These are phyloP conservation scores for Chaenocephalus aceratus DNA, from an alignment of 2,113 vertebrate genomes.

Conservation along the genomic window DNA sequence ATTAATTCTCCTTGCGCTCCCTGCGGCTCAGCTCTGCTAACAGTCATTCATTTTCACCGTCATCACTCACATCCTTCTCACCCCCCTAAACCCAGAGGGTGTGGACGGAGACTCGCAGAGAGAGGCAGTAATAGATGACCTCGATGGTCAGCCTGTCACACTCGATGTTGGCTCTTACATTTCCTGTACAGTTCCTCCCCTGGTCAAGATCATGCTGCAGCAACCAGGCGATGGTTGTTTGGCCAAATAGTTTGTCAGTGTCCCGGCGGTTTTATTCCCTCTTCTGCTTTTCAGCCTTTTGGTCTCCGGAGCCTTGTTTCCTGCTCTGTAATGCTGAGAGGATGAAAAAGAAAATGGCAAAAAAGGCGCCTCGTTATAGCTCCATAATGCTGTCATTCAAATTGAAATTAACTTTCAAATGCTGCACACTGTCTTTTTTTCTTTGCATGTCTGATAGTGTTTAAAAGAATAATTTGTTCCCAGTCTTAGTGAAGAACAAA, in stretches of 20 bases:
- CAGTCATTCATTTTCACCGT: slow-evolving; percentile 64
- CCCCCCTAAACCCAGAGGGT: slow-evolving; percentile 43
- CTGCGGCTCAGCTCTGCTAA: slow-evolving; percentile 43
- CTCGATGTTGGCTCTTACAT: slow-evolving; percentile 71
- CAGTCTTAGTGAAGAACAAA: no score
- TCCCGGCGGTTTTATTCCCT: slow-evolving; percentile 52
- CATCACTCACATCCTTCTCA: slow-evolving; percentile 66
- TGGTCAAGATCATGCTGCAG: slow-evolving; percentile 55
- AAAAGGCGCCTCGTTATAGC: no score
- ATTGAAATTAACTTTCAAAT: no score
- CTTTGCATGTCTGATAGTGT: no score
- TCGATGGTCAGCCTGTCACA: slow-evolving; percentile 66
- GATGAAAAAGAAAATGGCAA: no score
- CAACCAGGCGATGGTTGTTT: slow-evolving; percentile 54
- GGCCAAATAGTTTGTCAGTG: slow-evolving; percentile 66
- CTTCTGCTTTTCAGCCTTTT: slow-evolving; percentile 31
- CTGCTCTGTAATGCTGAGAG: slow-evolving; percentile 17
- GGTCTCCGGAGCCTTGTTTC: slow-evolving; percentile 1
- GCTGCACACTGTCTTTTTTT: no score
- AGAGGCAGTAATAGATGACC: slow-evolving; percentile 71
- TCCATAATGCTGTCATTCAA: no score
- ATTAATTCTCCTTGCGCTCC: slow-evolving; percentile 36
- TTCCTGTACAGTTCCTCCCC: slow-evolving; percentile 72
- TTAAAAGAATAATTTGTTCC: no score
- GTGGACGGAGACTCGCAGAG: slow-evolving; percentile 37